Evolutionary conservation across 2,113 vertebrate genomes (phyloP).

Genomic region (Chamaetylas fuelleborni): DNA sequence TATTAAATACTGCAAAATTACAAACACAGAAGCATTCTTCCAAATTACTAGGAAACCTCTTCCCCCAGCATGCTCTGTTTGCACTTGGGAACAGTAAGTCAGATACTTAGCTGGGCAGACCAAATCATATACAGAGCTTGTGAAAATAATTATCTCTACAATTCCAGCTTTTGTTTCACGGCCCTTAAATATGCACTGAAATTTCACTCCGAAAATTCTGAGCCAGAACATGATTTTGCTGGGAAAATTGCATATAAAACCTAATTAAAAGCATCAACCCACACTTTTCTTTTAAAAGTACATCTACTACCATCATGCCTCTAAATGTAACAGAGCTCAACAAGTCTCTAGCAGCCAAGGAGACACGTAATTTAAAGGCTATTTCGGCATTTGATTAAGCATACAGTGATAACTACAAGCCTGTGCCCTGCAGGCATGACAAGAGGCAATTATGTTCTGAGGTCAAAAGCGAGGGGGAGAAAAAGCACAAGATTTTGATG

Average conservation of each 20-base stretch:
- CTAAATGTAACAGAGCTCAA: constrained; percentile 42
- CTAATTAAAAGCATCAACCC: constrained; percentile 52
- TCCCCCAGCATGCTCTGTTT: not conserved
- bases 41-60: not conserved
- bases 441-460: constrained; percentile 57
- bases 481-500: constrained; percentile 56
- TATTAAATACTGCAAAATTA: not conserved
- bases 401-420: constrained; percentile 52
- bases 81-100: not conserved
- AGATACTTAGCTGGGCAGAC: not conserved
- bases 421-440: constrained; percentile 34
- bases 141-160: constrained; percentile 24
- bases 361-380: constrained; percentile 48
- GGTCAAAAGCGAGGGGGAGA: constrained; percentile 51
- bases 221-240: constrained; percentile 36
- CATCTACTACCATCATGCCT: constrained; percentile 33
- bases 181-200: not conserved
- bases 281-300: constrained; percentile 59
- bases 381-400: constrained; percentile 59
- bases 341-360: constrained; percentile 35
- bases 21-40: not conserved
- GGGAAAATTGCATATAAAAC: constrained; percentile 39
- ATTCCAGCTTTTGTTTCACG: constrained; percentile 19
- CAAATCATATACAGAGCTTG: not conserved
- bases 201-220: constrained; percentile 24